Percentiles rank a stretch among this genome's conserved stretches.
phyloP scores from a whole-genome alignment of 2,113 vertebrate genomes.

The Oceanodroma tethys region DNA sequence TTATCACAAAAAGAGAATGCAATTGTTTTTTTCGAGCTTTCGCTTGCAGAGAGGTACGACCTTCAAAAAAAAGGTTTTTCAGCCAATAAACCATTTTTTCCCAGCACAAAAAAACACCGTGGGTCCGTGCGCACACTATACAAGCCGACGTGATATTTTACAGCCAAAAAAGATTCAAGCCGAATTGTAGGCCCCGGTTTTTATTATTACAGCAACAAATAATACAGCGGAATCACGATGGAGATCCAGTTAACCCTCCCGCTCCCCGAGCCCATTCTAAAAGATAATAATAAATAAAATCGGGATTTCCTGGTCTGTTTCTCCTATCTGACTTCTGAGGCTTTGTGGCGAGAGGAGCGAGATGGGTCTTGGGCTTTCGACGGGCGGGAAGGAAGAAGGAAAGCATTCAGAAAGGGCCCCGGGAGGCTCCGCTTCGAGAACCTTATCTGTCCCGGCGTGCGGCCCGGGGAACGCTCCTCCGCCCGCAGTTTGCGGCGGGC shows the following conservation, averaged over 20 bases:
- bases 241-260: constrained; percentile 15
- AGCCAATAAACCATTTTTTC: not conserved
- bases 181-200: constrained; percentile 30
- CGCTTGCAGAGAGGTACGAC: not conserved
- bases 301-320: not conserved
- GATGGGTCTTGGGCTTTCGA: not conserved
- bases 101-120: not conserved
- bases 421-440: not conserved
- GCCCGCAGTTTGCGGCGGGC: not conserved
- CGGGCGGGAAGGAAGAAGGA: not conserved
- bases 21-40: not conserved
- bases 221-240: not conserved
- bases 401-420: not conserved
- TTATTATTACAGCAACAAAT: constrained; percentile 37
- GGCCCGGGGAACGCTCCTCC: not conserved
- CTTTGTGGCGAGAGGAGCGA: not conserved
- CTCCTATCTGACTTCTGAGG: constrained; percentile 14
- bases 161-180: not conserved
- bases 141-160: not conserved
- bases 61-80: not conserved
- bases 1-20: not conserved
- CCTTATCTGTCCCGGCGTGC: not conserved
- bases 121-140: not conserved
- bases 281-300: not conserved
- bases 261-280: not conserved